Conservation (phyloP, 2,797 vertebrate genomes). For the Melanogrammus aeglefinus region DNA sequence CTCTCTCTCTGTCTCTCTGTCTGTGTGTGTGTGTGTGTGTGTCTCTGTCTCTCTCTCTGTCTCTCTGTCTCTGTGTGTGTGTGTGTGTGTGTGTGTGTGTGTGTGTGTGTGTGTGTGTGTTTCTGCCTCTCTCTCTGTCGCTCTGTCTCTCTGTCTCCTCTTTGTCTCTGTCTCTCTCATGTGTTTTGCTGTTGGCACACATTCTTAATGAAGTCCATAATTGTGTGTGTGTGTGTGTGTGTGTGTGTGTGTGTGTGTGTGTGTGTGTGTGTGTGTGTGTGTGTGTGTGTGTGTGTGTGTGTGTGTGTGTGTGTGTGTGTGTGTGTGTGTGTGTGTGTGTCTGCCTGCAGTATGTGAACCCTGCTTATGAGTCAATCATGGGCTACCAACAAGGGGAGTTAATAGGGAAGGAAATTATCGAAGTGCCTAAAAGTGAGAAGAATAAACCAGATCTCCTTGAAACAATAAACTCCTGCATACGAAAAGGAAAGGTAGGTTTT, state of each 20-base stretch:
- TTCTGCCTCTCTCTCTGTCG: not conserved
- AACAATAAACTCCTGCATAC: slow-evolving; percentile 93
- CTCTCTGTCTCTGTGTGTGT: no score
- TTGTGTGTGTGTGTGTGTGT: slow-evolving; percentile 4
- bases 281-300: not conserved
- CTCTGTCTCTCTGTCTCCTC: slow-evolving; percentile 5
- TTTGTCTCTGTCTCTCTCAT: not conserved
- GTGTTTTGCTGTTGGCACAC: not conserved
- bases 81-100: no score
- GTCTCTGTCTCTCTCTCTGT: no score
- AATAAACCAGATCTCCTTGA: slow-evolving; percentile 94
- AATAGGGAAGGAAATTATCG: slow-evolving; percentile 91
- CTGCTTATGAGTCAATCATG: slow-evolving; percentile 92
- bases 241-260: not conserved
- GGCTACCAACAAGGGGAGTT: slow-evolving; percentile 94
- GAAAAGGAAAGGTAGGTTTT: slow-evolving; percentile 89
- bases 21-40: no score
- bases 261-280: not conserved
- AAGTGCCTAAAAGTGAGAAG: slow-evolving; percentile 97
- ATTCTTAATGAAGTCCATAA: not conserved
- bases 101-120: not conserved
- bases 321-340: not conserved
- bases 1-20: no score
- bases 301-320: not conserved
- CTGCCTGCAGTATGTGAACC: slow-evolving; percentile 88